A percentile compares a stretch with the other conserved stretches of the same genome.
Conservation (phyloP, 1,140 invertebrate species). For the Ceratosolen fusciceps region DNA sequence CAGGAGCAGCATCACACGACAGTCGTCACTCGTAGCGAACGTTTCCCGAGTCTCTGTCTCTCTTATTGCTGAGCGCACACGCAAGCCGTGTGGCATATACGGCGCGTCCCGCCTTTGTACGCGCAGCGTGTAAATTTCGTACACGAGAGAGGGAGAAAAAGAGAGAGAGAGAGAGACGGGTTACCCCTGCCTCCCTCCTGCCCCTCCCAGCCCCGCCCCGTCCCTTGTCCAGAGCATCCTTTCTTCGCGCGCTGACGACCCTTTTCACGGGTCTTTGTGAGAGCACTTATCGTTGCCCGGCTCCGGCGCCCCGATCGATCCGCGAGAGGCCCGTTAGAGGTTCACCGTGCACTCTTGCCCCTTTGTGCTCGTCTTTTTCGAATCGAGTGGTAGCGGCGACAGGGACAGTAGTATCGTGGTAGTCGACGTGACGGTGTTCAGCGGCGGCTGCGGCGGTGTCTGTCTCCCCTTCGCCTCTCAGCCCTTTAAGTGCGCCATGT, state of each 20-base stretch:
- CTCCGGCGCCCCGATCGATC: constrained; percentile 2
- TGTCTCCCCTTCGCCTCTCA: background rate
- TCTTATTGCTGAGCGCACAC: background rate
- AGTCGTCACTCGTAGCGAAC: constrained; percentile 21
- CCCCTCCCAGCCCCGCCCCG: too few relatives aligned
- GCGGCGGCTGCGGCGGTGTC: background rate
- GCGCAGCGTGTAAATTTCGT: background rate
- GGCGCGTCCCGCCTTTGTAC: background rate
- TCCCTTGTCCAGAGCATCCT: background rate
- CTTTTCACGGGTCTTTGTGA: constrained; percentile 23
- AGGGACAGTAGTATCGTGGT: too few relatives aligned
- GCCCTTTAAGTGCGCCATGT: background rate
- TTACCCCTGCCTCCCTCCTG: background rate
- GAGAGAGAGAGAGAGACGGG: too few relatives aligned
- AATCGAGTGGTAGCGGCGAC: background rate
- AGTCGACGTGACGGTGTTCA: background rate
- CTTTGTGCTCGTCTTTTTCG: background rate
- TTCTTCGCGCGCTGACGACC: background rate
- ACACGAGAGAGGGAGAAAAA: background rate
- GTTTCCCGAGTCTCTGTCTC: background rate
- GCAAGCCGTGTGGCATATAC: background rate
- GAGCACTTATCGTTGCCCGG: background rate
- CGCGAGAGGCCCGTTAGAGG: constrained; percentile 14
- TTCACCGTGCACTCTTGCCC: background rate
- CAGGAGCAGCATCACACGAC: constrained; percentile 37